Evolutionary conservation across 1,140 invertebrate species (phyloP), one percentile per base, ranked within the genome.

Genomic region (Phortica variegata): DNA sequence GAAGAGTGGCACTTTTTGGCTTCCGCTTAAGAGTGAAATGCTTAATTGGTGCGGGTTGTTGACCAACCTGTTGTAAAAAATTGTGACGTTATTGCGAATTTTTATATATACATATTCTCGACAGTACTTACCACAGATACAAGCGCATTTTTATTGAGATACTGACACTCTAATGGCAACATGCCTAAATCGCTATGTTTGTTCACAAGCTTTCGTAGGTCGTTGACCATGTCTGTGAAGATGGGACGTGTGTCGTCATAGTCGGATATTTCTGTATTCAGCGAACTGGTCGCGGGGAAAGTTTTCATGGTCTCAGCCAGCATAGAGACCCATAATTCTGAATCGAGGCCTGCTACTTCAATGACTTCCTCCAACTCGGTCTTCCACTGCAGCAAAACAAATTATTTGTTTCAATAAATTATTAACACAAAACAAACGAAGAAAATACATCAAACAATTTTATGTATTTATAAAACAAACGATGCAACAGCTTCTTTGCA

Each of bases 261-360:
- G 75, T 91, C 88, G 42, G 71, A 68, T 49, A 88, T 89, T 74
- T 93, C 88, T 50, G 89, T 88, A 68, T 96, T 95, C 29, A 97
- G 82, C 37, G 87, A 88, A 29, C 91, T 93, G 6, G 88, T 87
- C 1, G 87, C 84, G 3, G 95, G 93, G 76, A 90, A 95, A 0
- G 91, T 92, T 72, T 93, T 93, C 79, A 98, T 87, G 47, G 95
- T 89, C 80, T 98, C 94, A 10, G 90, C 93, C 54, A 97, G 80
- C 90, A 96, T 96, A 0, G 91, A 91, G 9, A 98, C 95, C 95
- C 95, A 98, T 52, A 94, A 84, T 75, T 98, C 95, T 36, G 88
- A 89, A 77, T 97, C 94, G 50, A 90, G 81, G 7, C 86, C 84
- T 10, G 93, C 95, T 49, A 95, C 86, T 75, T 95, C 89, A 60